phyloP scores from a whole-genome alignment of 2,797 vertebrate species.

The Amblyopsis hoosieri region DNA sequence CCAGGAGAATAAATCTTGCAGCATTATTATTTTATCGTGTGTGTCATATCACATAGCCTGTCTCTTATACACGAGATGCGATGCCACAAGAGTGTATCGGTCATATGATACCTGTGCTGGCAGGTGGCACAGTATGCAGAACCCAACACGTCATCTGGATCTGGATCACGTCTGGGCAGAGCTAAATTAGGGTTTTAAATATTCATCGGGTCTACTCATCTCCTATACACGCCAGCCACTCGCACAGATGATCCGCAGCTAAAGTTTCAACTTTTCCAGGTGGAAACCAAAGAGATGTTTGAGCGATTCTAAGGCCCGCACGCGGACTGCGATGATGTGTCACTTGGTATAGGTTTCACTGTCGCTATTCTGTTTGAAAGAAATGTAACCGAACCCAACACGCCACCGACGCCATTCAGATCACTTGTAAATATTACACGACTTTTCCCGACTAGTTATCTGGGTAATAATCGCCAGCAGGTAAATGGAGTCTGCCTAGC shows the following conservation, averaged over 20 bases:
- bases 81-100: conserved; percentile 34
- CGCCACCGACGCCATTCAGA: conserved; percentile 37
- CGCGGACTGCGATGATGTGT: conserved; percentile 53
- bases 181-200: conserved; percentile 79
- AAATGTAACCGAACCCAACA: conserved; percentile 71
- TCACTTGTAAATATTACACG: conserved; percentile 76
- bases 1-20: conserved; percentile 18
- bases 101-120: conserved; percentile 65
- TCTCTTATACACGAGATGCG: conserved; percentile 35
- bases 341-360: conserved; percentile 74
- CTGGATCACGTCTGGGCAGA: conserved; percentile 35
- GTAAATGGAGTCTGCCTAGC: conserved; percentile 71
- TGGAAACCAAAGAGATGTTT: conserved; percentile 63
- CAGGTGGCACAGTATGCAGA: conserved; percentile 60
- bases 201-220: conserved; percentile 73
- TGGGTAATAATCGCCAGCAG: conserved; percentile 82
- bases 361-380: conserved; percentile 68
- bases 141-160: conserved; percentile 49
- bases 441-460: conserved; percentile 59
- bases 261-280: conserved; percentile 77
- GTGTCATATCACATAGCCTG: conserved; percentile 53
- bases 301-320: conserved; percentile 32
- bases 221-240: conserved; percentile 50
- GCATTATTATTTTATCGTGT: conserved; percentile 59
- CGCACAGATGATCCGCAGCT: conserved; percentile 63